Conservation (phyloP, 2,888 invertebrate species). For the Euzophera pinguis region DNA sequence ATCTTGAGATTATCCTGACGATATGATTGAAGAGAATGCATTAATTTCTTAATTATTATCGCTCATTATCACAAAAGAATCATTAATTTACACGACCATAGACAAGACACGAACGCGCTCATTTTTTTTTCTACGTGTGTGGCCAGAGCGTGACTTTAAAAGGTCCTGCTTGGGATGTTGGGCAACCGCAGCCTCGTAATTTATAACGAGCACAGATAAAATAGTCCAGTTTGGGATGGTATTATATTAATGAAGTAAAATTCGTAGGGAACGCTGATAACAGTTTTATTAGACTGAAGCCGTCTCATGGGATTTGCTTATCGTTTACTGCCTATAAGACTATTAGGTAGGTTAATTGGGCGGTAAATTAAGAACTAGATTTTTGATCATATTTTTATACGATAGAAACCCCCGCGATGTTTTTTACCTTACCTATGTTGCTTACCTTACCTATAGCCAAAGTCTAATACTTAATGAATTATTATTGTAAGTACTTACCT, state of each 20-base stretch:
- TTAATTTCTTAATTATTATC: background rate
- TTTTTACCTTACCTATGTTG: too few relatives aligned
- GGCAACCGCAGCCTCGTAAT: slow-evolving; percentile 48
- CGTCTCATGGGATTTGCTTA: slow-evolving; percentile 9
- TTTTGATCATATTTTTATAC: background rate
- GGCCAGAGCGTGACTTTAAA: slow-evolving; percentile 44
- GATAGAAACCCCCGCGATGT: background rate
- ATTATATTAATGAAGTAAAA: slow-evolving; percentile 47
- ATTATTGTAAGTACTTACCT: too few relatives aligned
- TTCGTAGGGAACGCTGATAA: slow-evolving; percentile 15
- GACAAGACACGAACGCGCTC: slow-evolving; percentile 14
- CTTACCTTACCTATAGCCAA: too few relatives aligned
- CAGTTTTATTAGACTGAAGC: background rate
- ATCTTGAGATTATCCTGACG: background rate
- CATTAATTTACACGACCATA: slow-evolving; percentile 1
- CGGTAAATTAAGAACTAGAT: background rate
- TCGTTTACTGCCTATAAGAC: slow-evolving; percentile 1
- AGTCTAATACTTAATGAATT: too few relatives aligned
- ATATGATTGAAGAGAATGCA: background rate
- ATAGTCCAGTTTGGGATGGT: slow-evolving; percentile 45
- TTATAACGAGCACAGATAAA: slow-evolving; percentile 54
- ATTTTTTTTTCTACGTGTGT: slow-evolving; percentile 42
- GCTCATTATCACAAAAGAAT: background rate
- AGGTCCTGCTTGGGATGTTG: slow-evolving; percentile 45
- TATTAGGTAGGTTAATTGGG: background rate